Evolutionary conservation across 2,888 invertebrate genomes (phyloP).

Genomic region (Drosophila buzzatii): DNA sequence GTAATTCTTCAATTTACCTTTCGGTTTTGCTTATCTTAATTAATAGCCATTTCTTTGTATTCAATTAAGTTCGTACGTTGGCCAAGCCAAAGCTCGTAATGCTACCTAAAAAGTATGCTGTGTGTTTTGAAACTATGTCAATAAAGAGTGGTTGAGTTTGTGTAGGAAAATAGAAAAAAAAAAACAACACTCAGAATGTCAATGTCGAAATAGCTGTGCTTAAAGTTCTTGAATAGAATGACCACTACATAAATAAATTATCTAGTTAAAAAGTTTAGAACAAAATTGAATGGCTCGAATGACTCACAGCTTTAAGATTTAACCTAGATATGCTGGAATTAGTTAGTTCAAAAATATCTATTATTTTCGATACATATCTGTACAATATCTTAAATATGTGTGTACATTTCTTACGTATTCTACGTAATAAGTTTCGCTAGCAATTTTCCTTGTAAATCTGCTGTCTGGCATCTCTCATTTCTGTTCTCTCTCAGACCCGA

Average conservation of each 20-base stretch:
- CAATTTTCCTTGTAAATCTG: constrained; percentile 36
- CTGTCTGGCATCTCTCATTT: constrained; percentile 41
- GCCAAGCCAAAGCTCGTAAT: constrained; percentile 13
- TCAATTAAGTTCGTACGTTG: neutral
- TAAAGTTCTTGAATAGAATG: neutral
- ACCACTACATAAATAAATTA: neutral
- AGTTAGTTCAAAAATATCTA: neutral
- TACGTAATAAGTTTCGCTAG: constrained; percentile 22
- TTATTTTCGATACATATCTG: neutral
- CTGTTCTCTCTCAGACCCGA: constrained; percentile 23
- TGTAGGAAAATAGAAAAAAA: neutral
- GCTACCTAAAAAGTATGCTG: constrained; percentile 32
- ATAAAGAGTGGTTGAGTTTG: no score
- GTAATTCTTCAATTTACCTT: constrained; percentile 7
- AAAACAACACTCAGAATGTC: no score
- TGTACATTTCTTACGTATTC: neutral
- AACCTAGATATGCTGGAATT: neutral
- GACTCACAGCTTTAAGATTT: constrained; percentile 9
- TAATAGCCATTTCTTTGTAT: neutral
- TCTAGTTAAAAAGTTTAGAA: neutral
- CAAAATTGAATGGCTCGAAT: neutral
- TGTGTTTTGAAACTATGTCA: constrained; percentile 4
- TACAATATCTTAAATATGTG: constrained; percentile 1
- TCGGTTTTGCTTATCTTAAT: constrained; percentile 2
- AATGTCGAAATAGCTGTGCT: neutral